Evolutionary conservation across 1,140 invertebrate genomes (phyloP), one percentile per base, ranked within the genome.

Genomic region (Eulimnadia texana): DNA sequence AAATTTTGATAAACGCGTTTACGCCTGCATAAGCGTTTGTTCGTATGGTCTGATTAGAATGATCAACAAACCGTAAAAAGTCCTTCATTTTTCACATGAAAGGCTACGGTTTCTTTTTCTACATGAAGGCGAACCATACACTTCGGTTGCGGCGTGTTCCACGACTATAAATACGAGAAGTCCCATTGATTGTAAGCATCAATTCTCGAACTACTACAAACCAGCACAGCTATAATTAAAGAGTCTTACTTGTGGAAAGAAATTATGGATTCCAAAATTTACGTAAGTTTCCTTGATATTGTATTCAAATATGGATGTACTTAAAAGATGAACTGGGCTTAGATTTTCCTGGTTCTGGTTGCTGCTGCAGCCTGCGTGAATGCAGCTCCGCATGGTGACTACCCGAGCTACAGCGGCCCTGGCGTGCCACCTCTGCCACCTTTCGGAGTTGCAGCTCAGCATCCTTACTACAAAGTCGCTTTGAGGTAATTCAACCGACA

Each of bases 401-500:
- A 42, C 33, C 33, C 6, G 33, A 42, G 33, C 33, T 42, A 16
- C 33, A 9, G 33, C 33, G 6, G 33, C 33, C 6, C 33, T 42
- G 33, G 33, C 16, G 55, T 42, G 24, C 55, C 55, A 16, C 9
- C 25, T 2, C 27, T 58, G 10, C 55, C 55, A 25, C 55, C 55
- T 24, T 58, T 58, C 20, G 55, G 55, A 25, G 27, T 42, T n/a
- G 23, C 55, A 20, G 55, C 55, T 33, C 28, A 58, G 55, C 55
- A 58, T 58, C 28, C 55, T 20, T 27, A 33, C 16, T 28, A 58
- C 24, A 27, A 42, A 23, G 16, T 33, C n/a, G 55, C 27, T 25
- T 33, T 25, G 16, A 58, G 27, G 42, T 27, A 58, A 33, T 6
- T 42, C 6, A 42, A 9, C 6, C 6, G 33, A 42, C 6, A n/a